phyloP scores from a whole-genome alignment of 2,797 vertebrate species.

The Falco biarmicus region DNA sequence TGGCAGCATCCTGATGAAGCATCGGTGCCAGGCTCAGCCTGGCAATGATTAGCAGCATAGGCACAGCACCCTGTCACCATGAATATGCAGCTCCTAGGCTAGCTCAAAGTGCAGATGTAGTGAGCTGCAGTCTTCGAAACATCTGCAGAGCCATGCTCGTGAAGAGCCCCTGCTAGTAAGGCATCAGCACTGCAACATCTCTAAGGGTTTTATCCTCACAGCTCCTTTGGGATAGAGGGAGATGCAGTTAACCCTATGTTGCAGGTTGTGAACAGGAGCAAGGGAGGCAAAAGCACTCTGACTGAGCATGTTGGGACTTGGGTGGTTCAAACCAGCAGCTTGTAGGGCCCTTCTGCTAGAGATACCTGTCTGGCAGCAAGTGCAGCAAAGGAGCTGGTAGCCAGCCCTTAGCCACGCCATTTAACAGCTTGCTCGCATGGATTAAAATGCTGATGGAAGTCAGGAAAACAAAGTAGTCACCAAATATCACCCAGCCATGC shows the following conservation, averaged over 20 bases:
- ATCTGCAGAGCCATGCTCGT: rapidly evolving
- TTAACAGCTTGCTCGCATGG: neutral
- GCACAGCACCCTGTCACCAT: neutral
- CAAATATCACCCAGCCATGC: neutral
- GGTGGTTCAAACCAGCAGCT: neutral
- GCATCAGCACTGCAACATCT: neutral
- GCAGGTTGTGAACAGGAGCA: neutral
- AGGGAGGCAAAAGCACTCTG: neutral
- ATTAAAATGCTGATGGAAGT: neutral
- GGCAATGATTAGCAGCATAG: rapidly evolving
- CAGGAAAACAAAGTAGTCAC: neutral
- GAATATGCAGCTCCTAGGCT: neutral
- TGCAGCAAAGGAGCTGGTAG: neutral
- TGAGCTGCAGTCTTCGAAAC: neutral
- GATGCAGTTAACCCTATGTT: rapidly evolving
- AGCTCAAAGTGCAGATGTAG: rapidly evolving
- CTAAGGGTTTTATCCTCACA: neutral
- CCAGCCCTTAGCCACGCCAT: neutral
- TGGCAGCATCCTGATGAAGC: neutral
- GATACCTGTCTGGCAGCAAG: neutral
- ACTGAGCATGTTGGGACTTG: neutral
- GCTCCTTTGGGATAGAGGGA: neutral
- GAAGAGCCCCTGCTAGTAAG: neutral
- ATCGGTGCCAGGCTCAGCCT: neutral
- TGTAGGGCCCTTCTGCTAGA: neutral